Base-by-base conservation (phyloP, 2,888 invertebrate species). In the Rhabditoides inermis region DNA sequence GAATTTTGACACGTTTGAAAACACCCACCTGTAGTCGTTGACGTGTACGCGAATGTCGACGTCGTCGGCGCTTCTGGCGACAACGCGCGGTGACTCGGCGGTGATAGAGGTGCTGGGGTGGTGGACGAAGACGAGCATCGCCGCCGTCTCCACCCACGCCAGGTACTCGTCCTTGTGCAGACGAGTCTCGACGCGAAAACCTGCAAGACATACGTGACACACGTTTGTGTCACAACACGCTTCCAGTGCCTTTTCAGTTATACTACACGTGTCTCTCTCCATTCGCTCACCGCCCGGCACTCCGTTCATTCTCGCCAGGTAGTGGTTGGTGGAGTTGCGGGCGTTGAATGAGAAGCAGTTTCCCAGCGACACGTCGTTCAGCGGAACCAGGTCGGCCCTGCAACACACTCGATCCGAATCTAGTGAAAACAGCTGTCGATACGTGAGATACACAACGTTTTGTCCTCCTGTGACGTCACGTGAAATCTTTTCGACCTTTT, bases 291-390 rank as follows among this genome's bases (percentile, higher is more conserved):
- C 46, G 18, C 48, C 51, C 7, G 41, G 32, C 20, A 47, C 28
- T 2, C 61, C 61, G 15, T 47, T 45, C 25, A 32, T 28, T 5
- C 52, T 18, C 39, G 45, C 27, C 15, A 27, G 1, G 18, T 40
- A 52, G 18, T 27, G 15, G 2, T 32, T 18, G 0, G 50, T 22
- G 2, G 27, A 30, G 37, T 51, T 49, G 25, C 32, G 30, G 45
- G 56, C 58, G 37, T 62, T 62, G 52, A 62, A 63, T 6, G 61
- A 63, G 39, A 57, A 63, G 51, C 61, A 63, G 37, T 60, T 63
- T 25, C 63, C 63, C 10, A 63, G 49, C 12, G 52, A 47, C 18
- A 54, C 51, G 22, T 59, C 58, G 45, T 54, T 51, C 45, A 44
- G 52, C 26, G 39, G 37, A 30, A 50, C 44, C 4, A 60, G 42